Percentiles rank a stretch among this genome's conserved stretches.
phyloP scores from a whole-genome alignment of 2,888 invertebrate species.

The Odontocerum albicorne region DNA sequence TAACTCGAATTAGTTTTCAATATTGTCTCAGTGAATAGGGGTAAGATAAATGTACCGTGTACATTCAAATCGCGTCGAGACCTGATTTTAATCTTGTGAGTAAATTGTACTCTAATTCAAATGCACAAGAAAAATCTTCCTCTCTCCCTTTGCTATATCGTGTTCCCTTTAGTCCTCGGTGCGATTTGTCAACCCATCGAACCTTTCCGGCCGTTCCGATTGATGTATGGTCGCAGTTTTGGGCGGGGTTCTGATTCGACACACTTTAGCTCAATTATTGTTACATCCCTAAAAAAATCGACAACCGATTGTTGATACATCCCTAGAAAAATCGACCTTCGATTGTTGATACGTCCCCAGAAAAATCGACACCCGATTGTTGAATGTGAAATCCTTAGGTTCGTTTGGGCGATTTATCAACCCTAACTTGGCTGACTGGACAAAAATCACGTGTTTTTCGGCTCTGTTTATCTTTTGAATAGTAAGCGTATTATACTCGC shows the following conservation, averaged over 20 bases:
- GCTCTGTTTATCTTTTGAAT: too few species aligned
- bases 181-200: constrained; percentile 11
- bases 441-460: too few species aligned
- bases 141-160: not conserved
- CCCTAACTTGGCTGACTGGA: not conserved
- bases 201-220: constrained; percentile 2
- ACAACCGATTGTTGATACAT: constrained; percentile 5
- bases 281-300: constrained; percentile 20
- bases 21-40: too few species aligned
- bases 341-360: constrained; percentile 10
- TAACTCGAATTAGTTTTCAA: too few species aligned
- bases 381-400: not conserved
- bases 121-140: too few species aligned
- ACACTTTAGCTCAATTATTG: constrained; percentile 11
- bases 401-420: not conserved
- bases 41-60: too few species aligned
- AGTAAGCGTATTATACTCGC: too few species aligned
- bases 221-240: constrained; percentile 24
- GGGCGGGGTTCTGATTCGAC: constrained; percentile 3
- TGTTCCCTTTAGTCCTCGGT: constrained; percentile 4
- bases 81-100: too few species aligned
- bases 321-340: constrained; percentile 22
- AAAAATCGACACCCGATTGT: constrained; percentile 18
- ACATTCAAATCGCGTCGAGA: too few species aligned
- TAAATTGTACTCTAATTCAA: too few species aligned